phyloP scores from a whole-genome alignment of 1,140 invertebrate species.

The Gyrodactylus bullatarudis region DNA sequence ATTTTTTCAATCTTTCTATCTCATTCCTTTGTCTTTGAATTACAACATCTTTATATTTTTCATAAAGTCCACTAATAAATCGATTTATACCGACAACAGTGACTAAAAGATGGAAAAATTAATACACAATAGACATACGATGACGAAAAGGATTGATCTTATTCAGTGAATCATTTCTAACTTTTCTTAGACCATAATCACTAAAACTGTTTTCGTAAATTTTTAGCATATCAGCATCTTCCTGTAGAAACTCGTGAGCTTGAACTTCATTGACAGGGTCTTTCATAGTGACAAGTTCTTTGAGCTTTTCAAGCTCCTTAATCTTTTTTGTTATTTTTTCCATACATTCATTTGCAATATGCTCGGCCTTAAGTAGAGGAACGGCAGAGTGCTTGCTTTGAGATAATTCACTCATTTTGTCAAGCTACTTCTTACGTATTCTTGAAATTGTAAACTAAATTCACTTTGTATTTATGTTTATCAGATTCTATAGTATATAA shows the following conservation, averaged over 20 bases:
- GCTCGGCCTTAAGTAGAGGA: not conserved
- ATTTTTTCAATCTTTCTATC: not conserved
- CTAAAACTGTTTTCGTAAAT: not conserved
- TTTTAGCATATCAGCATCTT: not conserved
- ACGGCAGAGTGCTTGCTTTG: not conserved
- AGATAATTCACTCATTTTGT: too few species aligned
- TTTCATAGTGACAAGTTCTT: not conserved
- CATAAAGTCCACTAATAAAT: not conserved
- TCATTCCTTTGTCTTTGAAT: not conserved
- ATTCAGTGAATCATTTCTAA: not conserved
- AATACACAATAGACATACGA: too few species aligned
- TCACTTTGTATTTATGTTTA: too few species aligned
- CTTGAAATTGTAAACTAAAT: too few species aligned
- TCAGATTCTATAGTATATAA: too few species aligned
- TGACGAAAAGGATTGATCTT: not conserved
- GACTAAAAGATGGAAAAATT: too few species aligned
- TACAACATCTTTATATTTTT: not conserved
- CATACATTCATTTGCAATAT: not conserved
- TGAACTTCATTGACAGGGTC: not conserved
- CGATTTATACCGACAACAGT: not conserved
- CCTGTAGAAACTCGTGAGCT: not conserved
- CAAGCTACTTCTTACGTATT: too few species aligned
- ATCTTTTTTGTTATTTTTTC: not conserved
- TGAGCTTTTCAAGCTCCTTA: not conserved
- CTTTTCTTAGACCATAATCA: not conserved